phyloP scores from a whole-genome alignment of 2,797 vertebrate genomes.

The Enteromius trimaculatus region DNA sequence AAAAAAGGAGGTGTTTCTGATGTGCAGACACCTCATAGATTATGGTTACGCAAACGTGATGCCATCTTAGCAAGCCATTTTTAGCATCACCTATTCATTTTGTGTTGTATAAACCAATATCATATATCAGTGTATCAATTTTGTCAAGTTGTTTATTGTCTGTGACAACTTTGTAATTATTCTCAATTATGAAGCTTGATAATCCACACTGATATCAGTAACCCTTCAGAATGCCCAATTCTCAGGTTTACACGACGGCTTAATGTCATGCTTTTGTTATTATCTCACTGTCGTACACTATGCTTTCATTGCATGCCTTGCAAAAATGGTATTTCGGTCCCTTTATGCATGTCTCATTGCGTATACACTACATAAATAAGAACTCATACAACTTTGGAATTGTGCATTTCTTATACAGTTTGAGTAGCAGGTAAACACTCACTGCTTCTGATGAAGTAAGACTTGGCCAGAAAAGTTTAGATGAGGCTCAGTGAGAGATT shows the following conservation, averaged over 20 bases:
- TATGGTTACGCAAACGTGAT: constrained; percentile 18
- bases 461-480: background rate
- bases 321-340: background rate
- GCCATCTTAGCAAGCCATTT: background rate
- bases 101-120: background rate
- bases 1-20: constrained; percentile 22
- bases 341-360: background rate
- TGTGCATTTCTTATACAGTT: background rate
- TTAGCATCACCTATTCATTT: background rate
- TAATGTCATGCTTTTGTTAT: constrained; percentile 4
- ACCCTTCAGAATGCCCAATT: background rate
- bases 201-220: background rate
- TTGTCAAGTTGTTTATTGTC: background rate
- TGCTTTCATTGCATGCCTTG: background rate
- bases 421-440: background rate
- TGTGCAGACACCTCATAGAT: constrained; percentile 5
- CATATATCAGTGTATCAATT: background rate
- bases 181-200: constrained; percentile 1
- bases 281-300: background rate
- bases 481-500: constrained; percentile 5
- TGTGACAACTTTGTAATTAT: constrained; percentile 1
- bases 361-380: background rate
- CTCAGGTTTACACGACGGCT: background rate
- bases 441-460: background rate
- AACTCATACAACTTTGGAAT: background rate